Base-by-base conservation (phyloP, 2,888 invertebrate genomes). In the Oligia fasciuncula region DNA sequence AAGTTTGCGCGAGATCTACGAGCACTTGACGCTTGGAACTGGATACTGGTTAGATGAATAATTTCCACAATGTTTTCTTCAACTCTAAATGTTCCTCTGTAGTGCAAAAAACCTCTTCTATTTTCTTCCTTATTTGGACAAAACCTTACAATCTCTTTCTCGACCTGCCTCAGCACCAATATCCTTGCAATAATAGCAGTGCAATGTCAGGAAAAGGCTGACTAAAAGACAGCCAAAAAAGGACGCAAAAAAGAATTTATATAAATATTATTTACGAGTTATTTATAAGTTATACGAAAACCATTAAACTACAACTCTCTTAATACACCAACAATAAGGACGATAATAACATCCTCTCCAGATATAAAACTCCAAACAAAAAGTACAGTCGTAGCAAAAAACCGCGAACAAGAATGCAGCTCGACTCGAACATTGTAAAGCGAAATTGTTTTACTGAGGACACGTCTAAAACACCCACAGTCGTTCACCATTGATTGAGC, bases 381-480 rank as follows among this genome's bases (percentile, higher is more conserved):
- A 82, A 87, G 81, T 87, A 81, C 69, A 76, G 80, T 73, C 89
- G 68, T 72, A 65, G 35, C 80, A 80, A 87, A 83, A 87, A 83
- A 79, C 65, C 67, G 75, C 80, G 71, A 73, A 82, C 87, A 82
- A 88, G 90, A 92, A 91, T 90, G 90, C 87, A 82, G 73, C 84
- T 78, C 90, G 73, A 73, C 83, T 76, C 75, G 91, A 93, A 94
- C 95, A 96, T 95, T 96, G 95, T 96, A 94, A 92, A 90, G 91
- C 90, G 94, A 96, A 89, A 96, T 95, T 95, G 95, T 96, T 96
- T 95, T 94, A 92, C 91, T 88, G 94, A 94, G 94, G 95, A 95
- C 94, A 93, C 88, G 92, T 92, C 94, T 93, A 93, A 90, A 93
- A 93, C 94, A 93, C 94, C 93, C 93, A 92, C 93, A 91, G 92